Conservation (phyloP, 2,113 vertebrate species). For the Bothrops jararaca region DNA sequence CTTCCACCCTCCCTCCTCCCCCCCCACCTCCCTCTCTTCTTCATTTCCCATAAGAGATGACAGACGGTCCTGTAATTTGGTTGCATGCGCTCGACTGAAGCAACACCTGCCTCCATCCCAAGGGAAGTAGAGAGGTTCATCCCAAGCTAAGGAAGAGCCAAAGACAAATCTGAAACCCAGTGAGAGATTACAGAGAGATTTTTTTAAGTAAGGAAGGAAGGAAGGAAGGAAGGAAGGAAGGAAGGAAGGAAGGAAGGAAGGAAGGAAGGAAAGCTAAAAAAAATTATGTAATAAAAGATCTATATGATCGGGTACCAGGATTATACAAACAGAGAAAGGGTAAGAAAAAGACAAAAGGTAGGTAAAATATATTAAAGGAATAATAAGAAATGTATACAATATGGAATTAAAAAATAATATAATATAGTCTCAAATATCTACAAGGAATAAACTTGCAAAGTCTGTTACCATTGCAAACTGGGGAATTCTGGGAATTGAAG, state of each 20-base stretch:
- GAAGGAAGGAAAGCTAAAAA: constrained; percentile 42
- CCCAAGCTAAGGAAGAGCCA: constrained; percentile 73
- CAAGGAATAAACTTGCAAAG: constrained; percentile 38
- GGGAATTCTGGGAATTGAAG: background rate
- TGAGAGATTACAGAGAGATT: constrained; percentile 43
- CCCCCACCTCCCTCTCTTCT: constrained; percentile 73
- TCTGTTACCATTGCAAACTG: constrained; percentile 41
- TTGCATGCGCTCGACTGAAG: constrained; percentile 99
- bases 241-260: constrained; percentile 34
- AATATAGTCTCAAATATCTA: constrained; percentile 30
- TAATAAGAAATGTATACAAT: background rate
- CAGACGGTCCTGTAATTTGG: constrained; percentile 94
- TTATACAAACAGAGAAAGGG: constrained; percentile 23
- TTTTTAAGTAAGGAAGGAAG: constrained; percentile 29
- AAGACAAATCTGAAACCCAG: constrained; percentile 71
- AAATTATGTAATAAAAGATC: constrained; percentile 55
- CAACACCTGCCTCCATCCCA: constrained; percentile 98
- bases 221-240: constrained; percentile 42
- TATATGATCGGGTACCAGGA: constrained; percentile 48
- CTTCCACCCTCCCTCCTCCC: constrained; percentile 63
- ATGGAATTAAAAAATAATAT: constrained; percentile 10
- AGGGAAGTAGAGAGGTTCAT: constrained; percentile 78
- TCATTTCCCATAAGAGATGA: constrained; percentile 92
- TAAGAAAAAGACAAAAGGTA: background rate
- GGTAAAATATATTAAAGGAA: background rate